phyloP scores from a whole-genome alignment of 1,140 invertebrate genomes.

The Cryptotermes secundus region DNA sequence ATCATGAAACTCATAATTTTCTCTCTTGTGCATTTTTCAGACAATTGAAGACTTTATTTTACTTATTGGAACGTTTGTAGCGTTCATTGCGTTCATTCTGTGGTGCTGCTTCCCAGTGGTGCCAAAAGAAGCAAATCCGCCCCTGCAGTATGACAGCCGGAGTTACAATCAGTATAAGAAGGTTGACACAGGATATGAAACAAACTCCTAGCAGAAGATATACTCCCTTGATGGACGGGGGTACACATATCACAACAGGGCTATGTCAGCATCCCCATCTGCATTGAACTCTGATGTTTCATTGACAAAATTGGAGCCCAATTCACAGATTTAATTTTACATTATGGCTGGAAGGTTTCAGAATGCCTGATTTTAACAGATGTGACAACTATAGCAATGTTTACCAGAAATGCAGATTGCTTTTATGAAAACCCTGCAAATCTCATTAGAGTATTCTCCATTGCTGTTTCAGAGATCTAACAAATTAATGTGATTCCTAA shows the following conservation, averaged over 20 bases:
- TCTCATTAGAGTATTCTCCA: background rate
- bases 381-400: background rate
- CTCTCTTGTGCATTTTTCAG: constrained; percentile 45
- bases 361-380: background rate
- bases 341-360: background rate
- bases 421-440: background rate
- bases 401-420: background rate
- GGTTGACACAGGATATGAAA: constrained; percentile 29
- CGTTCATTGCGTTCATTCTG: constrained; percentile 61
- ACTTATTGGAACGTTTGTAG: constrained; percentile 60
- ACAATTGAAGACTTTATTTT: constrained; percentile 63
- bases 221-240: background rate
- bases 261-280: background rate
- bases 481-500: background rate
- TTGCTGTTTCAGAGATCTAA: background rate
- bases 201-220: constrained; percentile 31
- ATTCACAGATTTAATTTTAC: background rate
- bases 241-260: constrained; percentile 9
- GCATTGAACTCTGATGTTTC: background rate
- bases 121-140: constrained; percentile 50
- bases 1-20: background rate
- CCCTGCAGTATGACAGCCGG: constrained; percentile 29
- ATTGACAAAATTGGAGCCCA: background rate
- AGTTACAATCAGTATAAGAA: constrained; percentile 33
- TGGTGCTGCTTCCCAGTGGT: constrained; percentile 65